Evolutionary conservation across 2,113 vertebrate genomes (phyloP).

Genomic region (Coptodon bakossiorum): DNA sequence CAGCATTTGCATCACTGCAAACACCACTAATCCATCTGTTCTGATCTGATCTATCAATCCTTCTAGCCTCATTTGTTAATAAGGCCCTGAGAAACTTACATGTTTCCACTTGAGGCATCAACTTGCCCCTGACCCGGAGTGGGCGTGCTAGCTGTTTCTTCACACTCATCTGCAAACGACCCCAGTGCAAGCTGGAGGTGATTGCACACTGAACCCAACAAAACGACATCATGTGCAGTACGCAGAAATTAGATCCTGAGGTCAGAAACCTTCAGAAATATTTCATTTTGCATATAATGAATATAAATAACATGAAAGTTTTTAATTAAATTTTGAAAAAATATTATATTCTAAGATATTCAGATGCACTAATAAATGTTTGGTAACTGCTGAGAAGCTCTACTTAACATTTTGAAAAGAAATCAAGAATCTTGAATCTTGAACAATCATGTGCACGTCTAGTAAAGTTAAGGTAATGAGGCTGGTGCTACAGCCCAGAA

Average conservation of each 20-base stretch:
- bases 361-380: neutral
- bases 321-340: neutral
- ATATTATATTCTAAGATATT: neutral
- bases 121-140: neutral
- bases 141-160: neutral
- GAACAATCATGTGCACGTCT: neutral
- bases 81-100: fast-evolving
- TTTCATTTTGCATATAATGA: neutral
- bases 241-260: neutral
- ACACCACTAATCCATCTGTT: neutral
- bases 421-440: neutral
- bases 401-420: neutral
- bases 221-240: neutral
- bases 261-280: neutral
- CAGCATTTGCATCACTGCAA: neutral
- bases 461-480: neutral
- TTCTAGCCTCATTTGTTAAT: fast-evolving
- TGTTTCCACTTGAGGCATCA: neutral
- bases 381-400: neutral
- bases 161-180: fast-evolving
- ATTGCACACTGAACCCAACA: neutral
- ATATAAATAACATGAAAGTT: neutral
- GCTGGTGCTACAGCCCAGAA: neutral
- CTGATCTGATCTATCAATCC: neutral
- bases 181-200: neutral